Percentiles rank a stretch among this genome's conserved stretches.
Evolutionary conservation across 2,797 vertebrate species (phyloP).

Genomic region (Silurus lanzhouensis): DNA sequence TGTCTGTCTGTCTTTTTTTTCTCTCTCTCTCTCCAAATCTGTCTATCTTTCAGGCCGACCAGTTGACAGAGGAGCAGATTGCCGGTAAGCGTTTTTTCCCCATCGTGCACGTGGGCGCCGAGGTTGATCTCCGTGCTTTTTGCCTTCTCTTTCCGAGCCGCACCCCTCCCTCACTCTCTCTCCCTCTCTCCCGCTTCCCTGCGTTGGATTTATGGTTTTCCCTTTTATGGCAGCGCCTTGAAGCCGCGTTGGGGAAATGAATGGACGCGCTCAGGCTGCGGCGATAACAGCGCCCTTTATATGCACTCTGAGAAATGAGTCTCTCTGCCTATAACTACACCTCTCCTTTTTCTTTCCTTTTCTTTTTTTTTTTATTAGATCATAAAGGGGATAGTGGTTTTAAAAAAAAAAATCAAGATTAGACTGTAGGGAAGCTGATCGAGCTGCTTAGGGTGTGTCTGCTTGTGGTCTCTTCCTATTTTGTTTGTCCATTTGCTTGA

Average conservation of each 20-base stretch:
- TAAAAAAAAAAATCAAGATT: slow-evolving; percentile 6
- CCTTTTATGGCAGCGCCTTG: slow-evolving; percentile 76
- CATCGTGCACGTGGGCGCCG: slow-evolving; percentile 57
- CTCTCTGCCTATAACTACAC: neutral
- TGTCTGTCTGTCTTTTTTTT: neutral
- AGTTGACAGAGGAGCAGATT: slow-evolving; percentile 99
- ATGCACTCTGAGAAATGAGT: slow-evolving; percentile 51
- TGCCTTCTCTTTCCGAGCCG: neutral
- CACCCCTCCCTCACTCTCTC: slow-evolving; percentile 7
- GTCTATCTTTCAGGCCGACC: slow-evolving; percentile 84
- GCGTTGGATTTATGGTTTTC: slow-evolving; percentile 75
- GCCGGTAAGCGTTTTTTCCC: slow-evolving; percentile 84
- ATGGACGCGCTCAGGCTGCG: slow-evolving; percentile 64
- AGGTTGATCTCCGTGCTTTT: slow-evolving; percentile 62
- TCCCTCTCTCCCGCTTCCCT: slow-evolving; percentile 48
- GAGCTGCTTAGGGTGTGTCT: slow-evolving; percentile 53
- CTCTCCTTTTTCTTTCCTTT: neutral
- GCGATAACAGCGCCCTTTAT: slow-evolving; percentile 23
- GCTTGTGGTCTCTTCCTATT: slow-evolving; percentile 3
- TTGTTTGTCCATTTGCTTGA: neutral
- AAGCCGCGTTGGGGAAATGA: slow-evolving; percentile 68
- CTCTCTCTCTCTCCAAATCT: neutral
- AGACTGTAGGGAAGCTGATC: slow-evolving; percentile 27
- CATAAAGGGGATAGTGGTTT: slow-evolving; percentile 36
- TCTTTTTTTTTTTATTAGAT: neutral